phyloP scores from a whole-genome alignment of 2,888 invertebrate genomes.

The Phania funesta region DNA sequence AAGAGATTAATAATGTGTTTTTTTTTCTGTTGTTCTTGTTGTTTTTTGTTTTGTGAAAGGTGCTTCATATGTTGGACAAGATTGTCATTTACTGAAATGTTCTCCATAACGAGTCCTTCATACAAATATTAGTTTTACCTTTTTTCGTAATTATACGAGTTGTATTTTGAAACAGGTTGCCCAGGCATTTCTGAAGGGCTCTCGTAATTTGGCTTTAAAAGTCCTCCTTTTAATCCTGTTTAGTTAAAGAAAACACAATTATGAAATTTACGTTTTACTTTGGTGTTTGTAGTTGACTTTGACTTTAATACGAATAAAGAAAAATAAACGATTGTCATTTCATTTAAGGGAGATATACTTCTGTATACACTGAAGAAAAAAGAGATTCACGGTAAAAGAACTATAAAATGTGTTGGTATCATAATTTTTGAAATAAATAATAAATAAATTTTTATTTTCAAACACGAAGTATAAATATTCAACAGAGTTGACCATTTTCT shows the following conservation, averaged over 20 bases:
- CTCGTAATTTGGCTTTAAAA: slow-evolving; percentile 45
- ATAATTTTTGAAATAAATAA: too few species aligned
- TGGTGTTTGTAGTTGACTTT: slow-evolving; percentile 34
- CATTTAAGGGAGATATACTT: background rate
- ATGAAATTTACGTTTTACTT: slow-evolving; percentile 19
- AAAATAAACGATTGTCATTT: slow-evolving; percentile 6
- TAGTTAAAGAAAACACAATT: slow-evolving; percentile 35
- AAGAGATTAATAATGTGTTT: slow-evolving; percentile 54
- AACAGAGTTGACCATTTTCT: too few species aligned
- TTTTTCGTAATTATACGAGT: slow-evolving; percentile 25
- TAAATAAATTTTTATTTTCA: too few species aligned
- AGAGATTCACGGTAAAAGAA: too few species aligned
- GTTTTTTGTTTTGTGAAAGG: slow-evolving; percentile 12
- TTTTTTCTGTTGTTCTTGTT: background rate
- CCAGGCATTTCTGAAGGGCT: slow-evolving; percentile 41
- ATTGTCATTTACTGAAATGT: slow-evolving; percentile 52
- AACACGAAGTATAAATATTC: too few species aligned
- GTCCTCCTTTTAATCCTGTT: slow-evolving; percentile 51
- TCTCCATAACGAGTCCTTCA: background rate
- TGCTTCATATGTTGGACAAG: slow-evolving; percentile 44
- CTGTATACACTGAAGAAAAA: too few species aligned
- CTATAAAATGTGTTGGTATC: too few species aligned
- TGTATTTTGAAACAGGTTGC: slow-evolving; percentile 50
- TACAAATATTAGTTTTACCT: slow-evolving; percentile 26
- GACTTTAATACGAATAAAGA: background rate